Evolutionary conservation across 2,888 invertebrate genomes (phyloP).

Genomic region (Leistus spinibarbis): DNA sequence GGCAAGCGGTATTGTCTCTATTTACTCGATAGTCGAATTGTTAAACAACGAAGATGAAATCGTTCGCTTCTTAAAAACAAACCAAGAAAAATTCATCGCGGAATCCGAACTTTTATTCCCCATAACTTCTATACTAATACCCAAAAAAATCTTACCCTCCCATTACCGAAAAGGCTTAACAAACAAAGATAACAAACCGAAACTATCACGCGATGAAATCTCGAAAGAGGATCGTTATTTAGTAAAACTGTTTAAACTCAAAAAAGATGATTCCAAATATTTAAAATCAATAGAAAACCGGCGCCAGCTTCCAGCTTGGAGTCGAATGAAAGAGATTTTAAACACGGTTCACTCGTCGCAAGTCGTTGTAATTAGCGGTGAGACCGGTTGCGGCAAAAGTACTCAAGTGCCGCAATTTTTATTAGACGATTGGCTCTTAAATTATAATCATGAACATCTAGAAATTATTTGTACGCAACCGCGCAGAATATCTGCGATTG

Average conservation of each 20-base stretch:
- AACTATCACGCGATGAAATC: conserved; percentile 61
- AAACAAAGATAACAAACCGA: conserved; percentile 61
- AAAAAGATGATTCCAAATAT: conserved; percentile 66
- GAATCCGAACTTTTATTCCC: conserved; percentile 59
- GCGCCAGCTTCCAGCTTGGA: conserved; percentile 75
- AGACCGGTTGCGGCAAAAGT: conserved; percentile 85
- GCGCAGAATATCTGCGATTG: conserved; percentile 87
- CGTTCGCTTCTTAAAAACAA: conserved; percentile 63
- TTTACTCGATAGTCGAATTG: conserved; percentile 74
- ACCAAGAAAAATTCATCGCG: conserved; percentile 67
- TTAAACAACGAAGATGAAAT: conserved; percentile 73
- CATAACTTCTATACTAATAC: conserved; percentile 45
- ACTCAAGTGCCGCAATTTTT: conserved; percentile 95
- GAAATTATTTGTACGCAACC: conserved; percentile 94
- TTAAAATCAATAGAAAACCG: conserved; percentile 68
- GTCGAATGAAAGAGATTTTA: conserved; percentile 71
- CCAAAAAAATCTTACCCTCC: conserved; percentile 57
- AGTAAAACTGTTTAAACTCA: conserved; percentile 66
- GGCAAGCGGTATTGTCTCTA: conserved; percentile 72
- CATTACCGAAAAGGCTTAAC: conserved; percentile 71
- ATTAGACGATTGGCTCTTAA: conserved; percentile 81
- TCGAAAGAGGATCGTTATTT: conserved; percentile 68
- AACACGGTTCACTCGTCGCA: conserved; percentile 67
- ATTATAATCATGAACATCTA: conserved; percentile 66
- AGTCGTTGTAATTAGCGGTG: conserved; percentile 78